phyloP scores from a whole-genome alignment of 2,113 vertebrate species.

The Neolamprologus ventralis region DNA sequence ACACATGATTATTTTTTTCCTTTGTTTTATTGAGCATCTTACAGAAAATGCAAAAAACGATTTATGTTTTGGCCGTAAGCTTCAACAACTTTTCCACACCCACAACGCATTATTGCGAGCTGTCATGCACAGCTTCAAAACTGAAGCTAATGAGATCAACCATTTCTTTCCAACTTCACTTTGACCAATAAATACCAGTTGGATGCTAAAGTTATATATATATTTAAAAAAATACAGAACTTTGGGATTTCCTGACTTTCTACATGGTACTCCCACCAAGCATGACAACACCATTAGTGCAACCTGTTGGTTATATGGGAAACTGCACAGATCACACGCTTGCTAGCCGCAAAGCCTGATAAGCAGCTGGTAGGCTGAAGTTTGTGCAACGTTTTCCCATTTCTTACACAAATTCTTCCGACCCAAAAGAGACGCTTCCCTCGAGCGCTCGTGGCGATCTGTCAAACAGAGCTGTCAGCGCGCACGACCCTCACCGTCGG shows the following conservation, averaged over 20 bases:
- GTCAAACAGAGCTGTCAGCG: not conserved
- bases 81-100: not conserved
- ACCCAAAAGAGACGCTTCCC: not conserved
- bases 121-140: not conserved
- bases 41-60: not conserved
- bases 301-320: slow-evolving; percentile 64
- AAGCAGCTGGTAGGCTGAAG: not conserved
- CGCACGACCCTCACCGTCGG: not conserved
- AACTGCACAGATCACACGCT: slow-evolving; percentile 46
- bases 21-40: not conserved
- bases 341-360: not conserved
- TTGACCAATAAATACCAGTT: not conserved
- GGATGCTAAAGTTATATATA: not conserved
- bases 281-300: slow-evolving; percentile 37
- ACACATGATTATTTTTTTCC: not conserved
- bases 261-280: not conserved
- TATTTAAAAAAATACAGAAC: not conserved
- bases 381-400: not conserved
- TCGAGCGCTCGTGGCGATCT: not conserved
- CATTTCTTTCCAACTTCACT: not conserved
- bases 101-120: not conserved
- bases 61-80: not conserved
- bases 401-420: not conserved
- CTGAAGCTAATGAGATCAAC: not conserved
- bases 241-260: not conserved